These are phyloP conservation scores for Eumaeus atala DNA, from an alignment of 1,140 invertebrate species.

Conservation along the genomic window DNA sequence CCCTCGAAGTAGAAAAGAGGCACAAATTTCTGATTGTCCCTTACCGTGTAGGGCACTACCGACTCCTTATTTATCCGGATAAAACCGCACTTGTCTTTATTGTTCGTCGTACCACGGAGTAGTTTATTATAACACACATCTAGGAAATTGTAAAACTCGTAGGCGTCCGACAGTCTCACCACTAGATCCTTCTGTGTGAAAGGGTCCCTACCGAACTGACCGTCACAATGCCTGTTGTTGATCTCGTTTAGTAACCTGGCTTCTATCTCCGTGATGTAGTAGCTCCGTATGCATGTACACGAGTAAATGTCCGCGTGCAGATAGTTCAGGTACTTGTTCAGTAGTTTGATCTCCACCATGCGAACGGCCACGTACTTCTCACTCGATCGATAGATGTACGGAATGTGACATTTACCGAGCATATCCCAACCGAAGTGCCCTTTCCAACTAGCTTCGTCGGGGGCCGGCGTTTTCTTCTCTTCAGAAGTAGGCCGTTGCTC, in stretches of 20 bases:
- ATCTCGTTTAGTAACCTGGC: slow-evolving; percentile 94
- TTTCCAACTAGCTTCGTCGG: slow-evolving; percentile 86
- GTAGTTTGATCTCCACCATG: slow-evolving; percentile 90
- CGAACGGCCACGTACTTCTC: slow-evolving; percentile 93
- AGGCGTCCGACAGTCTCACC: slow-evolving; percentile 88
- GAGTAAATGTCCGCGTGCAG: slow-evolving; percentile 88
- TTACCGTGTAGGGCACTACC: slow-evolving; percentile 93
- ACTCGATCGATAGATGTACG: slow-evolving; percentile 87
- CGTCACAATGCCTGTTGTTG: slow-evolving; percentile 93
- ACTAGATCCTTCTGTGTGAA: slow-evolving; percentile 94
- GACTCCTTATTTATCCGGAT: slow-evolving; percentile 95
- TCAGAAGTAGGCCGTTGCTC: slow-evolving; percentile 41
- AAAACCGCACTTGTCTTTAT: slow-evolving; percentile 91
- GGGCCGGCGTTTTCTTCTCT: slow-evolving; percentile 73
- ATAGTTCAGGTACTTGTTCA: slow-evolving; percentile 89
- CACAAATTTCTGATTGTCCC: slow-evolving; percentile 89
- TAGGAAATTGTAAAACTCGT: slow-evolving; percentile 92
- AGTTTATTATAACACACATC: slow-evolving; percentile 91
- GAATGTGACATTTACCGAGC: slow-evolving; percentile 89
- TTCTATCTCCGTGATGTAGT: slow-evolving; percentile 94
- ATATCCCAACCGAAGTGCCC: slow-evolving; percentile 93
- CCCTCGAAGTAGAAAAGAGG: slow-evolving; percentile 96
- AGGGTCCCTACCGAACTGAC: slow-evolving; percentile 89
- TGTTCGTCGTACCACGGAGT: slow-evolving; percentile 77
- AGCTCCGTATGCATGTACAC: slow-evolving; percentile 93